Evolutionary conservation across 2,113 vertebrate species (phyloP).

Genomic region (Ophiodon elongatus): DNA sequence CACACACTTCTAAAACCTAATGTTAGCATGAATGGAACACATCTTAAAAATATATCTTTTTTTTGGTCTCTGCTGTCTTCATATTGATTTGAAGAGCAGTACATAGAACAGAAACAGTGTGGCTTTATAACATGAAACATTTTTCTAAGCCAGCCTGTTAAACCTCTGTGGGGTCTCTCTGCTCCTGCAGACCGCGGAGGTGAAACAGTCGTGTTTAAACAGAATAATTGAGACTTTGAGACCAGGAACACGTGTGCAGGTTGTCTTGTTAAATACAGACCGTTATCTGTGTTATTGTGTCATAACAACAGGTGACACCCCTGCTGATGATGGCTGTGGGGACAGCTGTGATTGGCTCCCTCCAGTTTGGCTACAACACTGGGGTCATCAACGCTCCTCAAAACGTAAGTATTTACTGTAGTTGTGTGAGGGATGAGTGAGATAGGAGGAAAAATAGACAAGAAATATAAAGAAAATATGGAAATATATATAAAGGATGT

Average conservation of each 20-base stretch:
- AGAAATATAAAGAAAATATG: background rate
- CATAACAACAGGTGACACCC: slow-evolving; percentile 61
- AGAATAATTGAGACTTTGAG: background rate
- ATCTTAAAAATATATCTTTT: background rate
- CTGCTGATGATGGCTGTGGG: slow-evolving; percentile 72
- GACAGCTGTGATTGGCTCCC: slow-evolving; percentile 76
- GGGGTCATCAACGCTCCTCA: slow-evolving; percentile 80
- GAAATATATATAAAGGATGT: background rate
- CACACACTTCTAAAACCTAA: background rate
- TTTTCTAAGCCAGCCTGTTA: background rate
- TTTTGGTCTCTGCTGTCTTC: background rate
- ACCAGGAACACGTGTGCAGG: background rate
- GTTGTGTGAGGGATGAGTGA: background rate
- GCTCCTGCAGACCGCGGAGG: too few species aligned
- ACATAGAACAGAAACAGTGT: background rate
- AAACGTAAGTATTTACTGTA: slow-evolving; percentile 57
- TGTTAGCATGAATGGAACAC: background rate
- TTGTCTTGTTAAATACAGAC: background rate
- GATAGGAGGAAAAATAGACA: background rate
- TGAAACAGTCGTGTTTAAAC: background rate
- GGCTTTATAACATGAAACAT: background rate
- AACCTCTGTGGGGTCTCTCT: background rate
- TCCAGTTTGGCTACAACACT: slow-evolving; percentile 81
- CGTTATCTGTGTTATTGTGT: background rate
- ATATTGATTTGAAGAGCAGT: background rate